Evolutionary conservation across 2,888 invertebrate species (phyloP).

Genomic region (Andrena haemorrhoa): DNA sequence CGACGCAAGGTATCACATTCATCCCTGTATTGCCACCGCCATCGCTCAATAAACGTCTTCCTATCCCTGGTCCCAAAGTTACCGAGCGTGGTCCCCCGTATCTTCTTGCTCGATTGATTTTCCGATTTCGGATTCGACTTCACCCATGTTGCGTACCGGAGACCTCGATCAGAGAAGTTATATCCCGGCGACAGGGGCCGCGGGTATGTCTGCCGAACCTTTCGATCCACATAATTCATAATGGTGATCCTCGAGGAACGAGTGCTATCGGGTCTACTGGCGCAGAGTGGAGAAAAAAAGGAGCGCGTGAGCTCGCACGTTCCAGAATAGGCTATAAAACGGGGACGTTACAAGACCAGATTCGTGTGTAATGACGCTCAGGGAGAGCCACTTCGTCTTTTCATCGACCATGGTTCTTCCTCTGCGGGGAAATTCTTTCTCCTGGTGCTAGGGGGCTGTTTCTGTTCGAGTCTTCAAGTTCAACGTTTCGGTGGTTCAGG

Average conservation of each 20-base stretch:
- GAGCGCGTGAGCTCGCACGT: neutral
- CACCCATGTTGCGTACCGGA: neutral
- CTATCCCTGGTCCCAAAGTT: neutral
- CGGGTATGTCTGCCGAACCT: neutral
- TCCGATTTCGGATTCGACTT: slow-evolving; percentile 1
- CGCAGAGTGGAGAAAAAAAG: neutral
- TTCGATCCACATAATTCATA: neutral
- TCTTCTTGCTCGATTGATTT: slow-evolving; percentile 11
- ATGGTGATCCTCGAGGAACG: neutral
- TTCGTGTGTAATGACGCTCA: slow-evolving; percentile 1
- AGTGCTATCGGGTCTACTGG: neutral
- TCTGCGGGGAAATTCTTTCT: neutral
- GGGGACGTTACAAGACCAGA: neutral
- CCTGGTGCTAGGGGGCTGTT: neutral
- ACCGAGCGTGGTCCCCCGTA: neutral
- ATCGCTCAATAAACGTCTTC: neutral
- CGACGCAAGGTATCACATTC: neutral
- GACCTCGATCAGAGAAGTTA: slow-evolving; percentile 4
- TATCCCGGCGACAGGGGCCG: neutral
- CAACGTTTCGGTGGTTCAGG: too few species aligned
- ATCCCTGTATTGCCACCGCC: neutral
- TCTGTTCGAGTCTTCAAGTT: neutral
- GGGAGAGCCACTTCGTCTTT: neutral
- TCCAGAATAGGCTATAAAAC: neutral
- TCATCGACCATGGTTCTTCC: neutral